Evolutionary conservation across 2,113 vertebrate genomes (phyloP).

Genomic region (Corydoras sp.): DNA sequence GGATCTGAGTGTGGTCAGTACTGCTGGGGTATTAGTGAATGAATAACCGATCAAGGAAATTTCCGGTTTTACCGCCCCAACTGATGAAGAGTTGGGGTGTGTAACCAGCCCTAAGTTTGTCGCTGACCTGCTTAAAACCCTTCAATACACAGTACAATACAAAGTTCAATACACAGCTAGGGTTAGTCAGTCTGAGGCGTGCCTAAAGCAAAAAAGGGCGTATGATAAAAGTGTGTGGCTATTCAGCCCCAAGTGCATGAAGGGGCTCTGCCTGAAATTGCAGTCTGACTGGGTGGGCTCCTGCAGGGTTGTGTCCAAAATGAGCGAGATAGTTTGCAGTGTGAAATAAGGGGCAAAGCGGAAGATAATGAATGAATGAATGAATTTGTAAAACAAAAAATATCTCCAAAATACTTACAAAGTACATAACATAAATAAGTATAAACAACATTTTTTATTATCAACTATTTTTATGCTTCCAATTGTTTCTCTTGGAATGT

Average conservation of each 20-base stretch:
- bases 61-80: background rate
- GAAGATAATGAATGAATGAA: no score
- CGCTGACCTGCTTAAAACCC: no score
- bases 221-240: background rate
- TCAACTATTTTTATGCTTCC: no score
- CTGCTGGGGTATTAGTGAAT: background rate
- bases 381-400: no score
- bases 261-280: background rate
- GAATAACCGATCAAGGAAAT: no score
- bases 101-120: background rate
- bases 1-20: background rate
- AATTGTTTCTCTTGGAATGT: no score
- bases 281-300: background rate
- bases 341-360: background rate
- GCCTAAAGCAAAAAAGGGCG: background rate
- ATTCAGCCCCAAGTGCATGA: background rate
- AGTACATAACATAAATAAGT: no score
- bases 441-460: no score
- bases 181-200: background rate
- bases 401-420: no score
- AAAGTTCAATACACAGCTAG: background rate
- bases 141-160: background rate
- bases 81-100: no score
- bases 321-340: background rate
- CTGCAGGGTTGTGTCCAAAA: background rate